Evolutionary conservation across 2,888 invertebrate genomes (phyloP).

Genomic region (Ormyrus labotus): DNA sequence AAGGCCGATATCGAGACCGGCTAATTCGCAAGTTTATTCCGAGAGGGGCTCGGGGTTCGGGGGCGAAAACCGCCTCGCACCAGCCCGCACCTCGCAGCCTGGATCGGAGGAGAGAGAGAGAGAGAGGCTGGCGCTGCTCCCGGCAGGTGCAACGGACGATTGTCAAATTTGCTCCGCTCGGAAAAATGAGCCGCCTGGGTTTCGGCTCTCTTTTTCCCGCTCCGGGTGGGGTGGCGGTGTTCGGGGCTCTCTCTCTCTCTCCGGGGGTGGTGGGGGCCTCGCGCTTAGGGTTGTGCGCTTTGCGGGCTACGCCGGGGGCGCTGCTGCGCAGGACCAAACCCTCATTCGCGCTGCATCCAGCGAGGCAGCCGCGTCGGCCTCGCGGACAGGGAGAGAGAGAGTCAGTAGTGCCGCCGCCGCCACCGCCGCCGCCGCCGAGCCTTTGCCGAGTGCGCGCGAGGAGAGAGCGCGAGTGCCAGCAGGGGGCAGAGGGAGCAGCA

Average conservation of each 20-base stretch:
- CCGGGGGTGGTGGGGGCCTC: not conserved
- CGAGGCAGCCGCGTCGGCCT: conserved; percentile 37
- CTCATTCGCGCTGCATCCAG: conserved; percentile 51
- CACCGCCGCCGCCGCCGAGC: not conserved
- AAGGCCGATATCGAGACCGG: not conserved
- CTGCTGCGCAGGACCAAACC: conserved; percentile 50
- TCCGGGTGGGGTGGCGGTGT: not conserved
- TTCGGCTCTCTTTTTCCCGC: no score
- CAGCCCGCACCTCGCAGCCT: not conserved
- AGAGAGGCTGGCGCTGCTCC: not conserved
- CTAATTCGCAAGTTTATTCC: conserved; percentile 25
- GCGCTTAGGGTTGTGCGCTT: not conserved
- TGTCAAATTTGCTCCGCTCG: no score
- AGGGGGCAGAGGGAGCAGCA: not conserved
- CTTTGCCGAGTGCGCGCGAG: conserved; percentile 11
- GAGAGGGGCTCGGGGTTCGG: not conserved
- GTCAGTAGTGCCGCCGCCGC: conserved; percentile 1
- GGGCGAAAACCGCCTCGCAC: no score
- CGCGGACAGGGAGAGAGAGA: not conserved
- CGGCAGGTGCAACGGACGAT: not conserved
- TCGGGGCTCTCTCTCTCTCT: no score
- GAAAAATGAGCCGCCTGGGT: no score
- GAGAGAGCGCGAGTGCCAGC: not conserved
- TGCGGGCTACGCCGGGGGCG: conserved; percentile 6
- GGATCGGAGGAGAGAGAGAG: not conserved